Percentiles rank a stretch among this genome's conserved stretches.
These are phyloP conservation scores for Notiomystis cincta DNA, from an alignment of 2,113 vertebrate species.

Conservation along the genomic window DNA sequence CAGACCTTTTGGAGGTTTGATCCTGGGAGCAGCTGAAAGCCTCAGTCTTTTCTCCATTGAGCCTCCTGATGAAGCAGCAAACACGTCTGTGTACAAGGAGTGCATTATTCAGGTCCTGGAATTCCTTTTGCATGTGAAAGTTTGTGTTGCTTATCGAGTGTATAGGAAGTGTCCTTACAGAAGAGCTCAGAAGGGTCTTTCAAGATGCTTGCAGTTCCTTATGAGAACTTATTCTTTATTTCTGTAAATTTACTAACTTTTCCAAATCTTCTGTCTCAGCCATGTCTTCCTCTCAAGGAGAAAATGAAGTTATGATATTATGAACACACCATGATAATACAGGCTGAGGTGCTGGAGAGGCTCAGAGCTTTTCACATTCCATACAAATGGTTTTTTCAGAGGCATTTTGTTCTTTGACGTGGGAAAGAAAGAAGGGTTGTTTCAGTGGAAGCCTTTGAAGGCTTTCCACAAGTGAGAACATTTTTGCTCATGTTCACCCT, in stretches of 20 bases:
- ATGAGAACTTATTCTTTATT: not conserved
- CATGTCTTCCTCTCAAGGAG: not conserved
- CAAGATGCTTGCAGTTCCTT: not conserved
- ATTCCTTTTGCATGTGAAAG: not conserved
- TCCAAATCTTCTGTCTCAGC: not conserved
- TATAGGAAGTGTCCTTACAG: not conserved
- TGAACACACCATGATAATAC: not conserved
- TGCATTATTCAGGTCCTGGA: not conserved
- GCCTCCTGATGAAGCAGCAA: not conserved
- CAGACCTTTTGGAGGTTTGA: not conserved
- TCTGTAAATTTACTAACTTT: not conserved
- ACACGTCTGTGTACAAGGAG: not conserved
- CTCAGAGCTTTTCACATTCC: not conserved
- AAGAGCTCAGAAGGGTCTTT: not conserved
- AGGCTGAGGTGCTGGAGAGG: not conserved
- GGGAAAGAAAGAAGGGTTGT: not conserved
- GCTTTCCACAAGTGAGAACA: not conserved
- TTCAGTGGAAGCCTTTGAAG: not conserved
- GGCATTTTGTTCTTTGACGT: rapidly evolving
- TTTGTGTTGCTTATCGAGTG: not conserved
- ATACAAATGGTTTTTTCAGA: not conserved
- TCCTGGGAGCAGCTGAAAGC: not conserved
- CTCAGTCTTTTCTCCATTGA: not conserved
- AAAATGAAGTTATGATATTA: not conserved
- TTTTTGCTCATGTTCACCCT: not conserved